These are phyloP conservation scores for Thera obeliscata DNA, from an alignment of 2,888 invertebrate species.

Conservation along the genomic window DNA sequence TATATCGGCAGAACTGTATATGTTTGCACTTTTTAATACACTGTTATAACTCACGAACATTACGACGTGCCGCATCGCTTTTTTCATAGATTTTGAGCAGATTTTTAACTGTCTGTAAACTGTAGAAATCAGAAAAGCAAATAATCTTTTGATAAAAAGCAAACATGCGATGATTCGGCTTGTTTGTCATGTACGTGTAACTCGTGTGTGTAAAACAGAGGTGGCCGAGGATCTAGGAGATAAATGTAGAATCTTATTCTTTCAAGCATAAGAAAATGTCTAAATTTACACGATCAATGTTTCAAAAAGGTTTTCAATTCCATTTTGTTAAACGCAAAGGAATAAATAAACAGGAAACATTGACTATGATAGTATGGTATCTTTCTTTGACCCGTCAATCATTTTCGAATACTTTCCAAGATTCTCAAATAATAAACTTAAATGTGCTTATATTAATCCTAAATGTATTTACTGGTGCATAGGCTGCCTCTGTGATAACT, in stretches of 20 bases:
- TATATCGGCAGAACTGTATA: conserved; percentile 21
- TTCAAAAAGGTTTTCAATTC: neutral
- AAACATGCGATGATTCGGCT: neutral
- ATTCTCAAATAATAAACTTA: conserved; percentile 1
- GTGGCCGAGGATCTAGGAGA: conserved; percentile 4
- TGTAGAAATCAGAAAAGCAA: no score
- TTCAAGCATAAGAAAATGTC: no score
- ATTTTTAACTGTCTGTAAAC: no score
- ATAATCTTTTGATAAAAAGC: neutral
- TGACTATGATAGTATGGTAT: no score
- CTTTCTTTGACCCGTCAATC: neutral
- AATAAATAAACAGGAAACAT: no score
- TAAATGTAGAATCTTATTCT: neutral
- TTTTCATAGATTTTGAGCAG: neutral
- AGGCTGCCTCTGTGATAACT: conserved; percentile 21
- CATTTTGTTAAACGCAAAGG: neutral
- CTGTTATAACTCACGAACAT: conserved; percentile 13
- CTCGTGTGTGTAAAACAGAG: conserved; percentile 9
- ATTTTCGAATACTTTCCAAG: conserved; percentile 4
- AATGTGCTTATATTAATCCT: conserved; percentile 19
- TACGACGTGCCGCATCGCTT: neutral
- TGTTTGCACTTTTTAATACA: conserved; percentile 21
- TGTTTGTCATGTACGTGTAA: conserved; percentile 3
- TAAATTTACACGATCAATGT: neutral
- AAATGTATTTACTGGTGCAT: conserved; percentile 9